Percentiles rank a stretch among this genome's conserved stretches.
Conservation (phyloP, 2,797 vertebrate species). For the Alcedo quadribrachys region DNA sequence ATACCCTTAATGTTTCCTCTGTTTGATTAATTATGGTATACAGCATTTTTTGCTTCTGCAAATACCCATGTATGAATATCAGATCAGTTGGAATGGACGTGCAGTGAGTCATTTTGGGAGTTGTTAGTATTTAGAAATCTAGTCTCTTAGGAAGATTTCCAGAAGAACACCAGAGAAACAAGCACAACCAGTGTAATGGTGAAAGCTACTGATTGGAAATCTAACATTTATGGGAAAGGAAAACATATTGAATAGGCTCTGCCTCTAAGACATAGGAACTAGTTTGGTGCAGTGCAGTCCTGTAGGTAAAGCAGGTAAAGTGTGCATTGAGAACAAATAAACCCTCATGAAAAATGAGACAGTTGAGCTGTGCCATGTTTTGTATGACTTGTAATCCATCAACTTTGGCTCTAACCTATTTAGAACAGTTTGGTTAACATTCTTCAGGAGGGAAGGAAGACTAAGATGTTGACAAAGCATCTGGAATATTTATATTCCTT, state of each 20-base stretch:
- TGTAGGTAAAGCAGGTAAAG: background rate
- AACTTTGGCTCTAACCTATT: constrained; percentile 11
- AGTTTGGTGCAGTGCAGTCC: background rate
- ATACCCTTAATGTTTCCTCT: background rate
- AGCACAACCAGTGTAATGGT: background rate
- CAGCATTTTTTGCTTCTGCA: background rate
- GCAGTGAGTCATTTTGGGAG: background rate
- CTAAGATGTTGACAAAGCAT: background rate
- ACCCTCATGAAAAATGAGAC: background rate
- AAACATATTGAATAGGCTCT: background rate
- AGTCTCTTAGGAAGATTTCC: background rate
- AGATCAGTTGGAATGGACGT: background rate
- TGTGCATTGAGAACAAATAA: background rate
- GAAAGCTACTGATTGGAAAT: background rate
- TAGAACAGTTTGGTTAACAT: background rate
- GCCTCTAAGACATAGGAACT: background rate
- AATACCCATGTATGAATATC: background rate
- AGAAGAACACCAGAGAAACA: background rate
- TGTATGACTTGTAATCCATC: background rate
- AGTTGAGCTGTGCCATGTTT: constrained; percentile 13
- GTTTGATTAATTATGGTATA: background rate
- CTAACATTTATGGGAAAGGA: background rate
- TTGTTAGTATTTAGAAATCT: background rate
- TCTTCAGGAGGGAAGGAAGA: background rate
- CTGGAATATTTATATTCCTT: background rate